Percentiles rank a stretch among this genome's conserved stretches.
phyloP scores from a whole-genome alignment of 2,888 invertebrate species.

The Philereme transversata region DNA sequence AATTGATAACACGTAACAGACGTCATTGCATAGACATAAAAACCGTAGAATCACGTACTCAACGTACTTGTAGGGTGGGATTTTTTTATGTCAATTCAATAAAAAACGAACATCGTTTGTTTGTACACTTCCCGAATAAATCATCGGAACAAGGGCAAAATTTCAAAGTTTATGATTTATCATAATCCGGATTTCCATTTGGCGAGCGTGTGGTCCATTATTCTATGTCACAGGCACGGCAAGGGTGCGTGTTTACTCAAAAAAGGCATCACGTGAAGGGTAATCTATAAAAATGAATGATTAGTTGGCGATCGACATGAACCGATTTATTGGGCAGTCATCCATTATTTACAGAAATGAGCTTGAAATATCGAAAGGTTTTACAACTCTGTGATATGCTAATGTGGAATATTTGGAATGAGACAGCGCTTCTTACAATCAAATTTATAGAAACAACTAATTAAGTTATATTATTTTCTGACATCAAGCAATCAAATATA shows the following conservation, averaged over 20 bases:
- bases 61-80: neutral
- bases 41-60: conserved; percentile 15
- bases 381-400: conserved; percentile 19
- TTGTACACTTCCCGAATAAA: conserved; percentile 72
- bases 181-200: conserved; percentile 81
- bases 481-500: too few relatives aligned
- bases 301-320: conserved; percentile 32
- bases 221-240: conserved; percentile 78
- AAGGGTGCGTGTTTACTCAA: conserved; percentile 74
- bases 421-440: too few relatives aligned
- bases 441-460: too few relatives aligned
- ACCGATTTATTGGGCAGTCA: conserved; percentile 31
- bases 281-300: conserved; percentile 35
- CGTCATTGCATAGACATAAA: conserved; percentile 6
- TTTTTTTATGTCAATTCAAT: conserved; percentile 40
- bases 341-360: conserved; percentile 23
- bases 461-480: too few relatives aligned
- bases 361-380: conserved; percentile 16
- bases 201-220: conserved; percentile 77
- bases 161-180: conserved; percentile 82
- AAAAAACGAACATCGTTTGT: conserved; percentile 64
- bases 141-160: conserved; percentile 74
- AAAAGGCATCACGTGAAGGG: conserved; percentile 48
- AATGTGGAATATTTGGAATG: conserved; percentile 2
- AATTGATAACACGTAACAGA: conserved; percentile 8